phyloP scores from a whole-genome alignment of 2,113 vertebrate species.

The Rhegmatorhina hoffmannsi region DNA sequence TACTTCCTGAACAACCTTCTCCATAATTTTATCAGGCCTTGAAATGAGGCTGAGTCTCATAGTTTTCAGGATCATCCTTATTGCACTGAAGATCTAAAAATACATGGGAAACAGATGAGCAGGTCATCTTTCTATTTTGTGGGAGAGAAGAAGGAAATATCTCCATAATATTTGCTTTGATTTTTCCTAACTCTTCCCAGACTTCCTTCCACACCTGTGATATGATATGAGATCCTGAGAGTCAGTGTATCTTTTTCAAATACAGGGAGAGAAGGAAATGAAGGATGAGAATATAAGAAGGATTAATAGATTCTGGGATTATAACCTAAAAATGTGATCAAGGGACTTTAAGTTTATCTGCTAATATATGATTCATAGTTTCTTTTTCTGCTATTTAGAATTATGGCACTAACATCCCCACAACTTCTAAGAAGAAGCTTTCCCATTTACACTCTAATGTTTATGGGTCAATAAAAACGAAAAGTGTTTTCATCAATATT shows the following conservation, averaged over 20 bases:
- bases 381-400: conserved; percentile 15
- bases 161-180: background rate
- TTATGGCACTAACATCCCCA: background rate
- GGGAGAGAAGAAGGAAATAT: background rate
- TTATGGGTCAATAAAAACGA: conserved; percentile 65
- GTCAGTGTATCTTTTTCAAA: background rate
- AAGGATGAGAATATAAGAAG: background rate
- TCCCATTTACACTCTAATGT: conserved; percentile 23
- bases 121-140: background rate
- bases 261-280: background rate
- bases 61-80: background rate
- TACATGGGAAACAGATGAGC: background rate
- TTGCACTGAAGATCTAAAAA: background rate
- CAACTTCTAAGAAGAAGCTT: conserved; percentile 1
- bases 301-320: background rate
- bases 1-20: background rate
- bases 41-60: background rate
- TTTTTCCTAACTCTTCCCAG: background rate
- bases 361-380: background rate
- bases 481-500: conserved; percentile 58
- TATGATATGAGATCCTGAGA: background rate
- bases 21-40: background rate
- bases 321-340: background rate
- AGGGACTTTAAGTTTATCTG: background rate
- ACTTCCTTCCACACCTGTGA: background rate